These are phyloP conservation scores for Platygyra sinensis DNA, from an alignment of 64 coral and sea anemone species.

Conservation along the genomic window DNA sequence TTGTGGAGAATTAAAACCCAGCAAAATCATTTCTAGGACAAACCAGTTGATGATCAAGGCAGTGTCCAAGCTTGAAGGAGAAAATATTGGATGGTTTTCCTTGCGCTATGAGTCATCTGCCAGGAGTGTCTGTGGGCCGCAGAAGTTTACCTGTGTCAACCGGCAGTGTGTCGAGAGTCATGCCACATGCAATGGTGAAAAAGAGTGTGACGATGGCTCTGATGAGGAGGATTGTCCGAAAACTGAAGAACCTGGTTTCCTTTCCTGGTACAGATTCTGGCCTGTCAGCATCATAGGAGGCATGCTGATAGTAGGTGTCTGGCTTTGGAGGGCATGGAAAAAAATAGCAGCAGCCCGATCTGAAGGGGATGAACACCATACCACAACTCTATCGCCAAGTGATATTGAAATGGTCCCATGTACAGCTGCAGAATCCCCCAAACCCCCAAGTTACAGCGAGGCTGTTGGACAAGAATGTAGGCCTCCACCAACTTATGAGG, in stretches of 20 bases:
- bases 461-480: constrained; percentile 18
- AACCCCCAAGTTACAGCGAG: constrained; percentile 66
- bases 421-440: constrained; percentile 32
- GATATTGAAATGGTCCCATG: constrained; percentile 16
- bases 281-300: constrained; percentile 73
- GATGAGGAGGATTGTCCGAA: constrained; percentile 83
- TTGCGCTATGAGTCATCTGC: constrained; percentile 44
- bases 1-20: constrained; percentile 60
- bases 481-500: constrained; percentile 59
- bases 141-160: constrained; percentile 71
- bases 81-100: constrained; percentile 84
- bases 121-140: constrained; percentile 54
- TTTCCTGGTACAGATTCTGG: constrained; percentile 93
- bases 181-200: constrained; percentile 49
- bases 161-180: constrained; percentile 63
- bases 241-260: constrained; percentile 9
- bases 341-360: constrained; percentile 73
- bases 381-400: constrained; percentile 19
- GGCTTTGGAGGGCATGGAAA: constrained; percentile 95
- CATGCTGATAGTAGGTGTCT: constrained; percentile 81
- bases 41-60: constrained; percentile 61
- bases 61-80: constrained; percentile 27
- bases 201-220: constrained; percentile 79
- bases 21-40: constrained; percentile 69
- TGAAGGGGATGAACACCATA: constrained; percentile 41